Conservation (phyloP, 2,888 invertebrate genomes). For the Diarsia brunnea region DNA sequence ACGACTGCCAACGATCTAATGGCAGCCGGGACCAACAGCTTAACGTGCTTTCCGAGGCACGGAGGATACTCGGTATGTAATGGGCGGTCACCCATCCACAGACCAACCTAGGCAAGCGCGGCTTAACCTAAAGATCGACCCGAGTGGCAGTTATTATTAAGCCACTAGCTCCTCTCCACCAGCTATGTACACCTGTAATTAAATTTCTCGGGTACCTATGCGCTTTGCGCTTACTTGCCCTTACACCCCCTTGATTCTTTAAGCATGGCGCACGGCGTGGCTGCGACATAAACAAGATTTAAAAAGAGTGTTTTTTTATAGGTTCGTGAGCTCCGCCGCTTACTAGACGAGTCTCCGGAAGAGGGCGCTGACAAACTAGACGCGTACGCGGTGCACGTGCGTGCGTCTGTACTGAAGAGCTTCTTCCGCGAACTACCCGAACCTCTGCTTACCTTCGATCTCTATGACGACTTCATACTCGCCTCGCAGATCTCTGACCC, state of each 20-base stretch:
- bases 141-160: too few relatives aligned
- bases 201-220: not conserved
- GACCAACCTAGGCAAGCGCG: too few relatives aligned
- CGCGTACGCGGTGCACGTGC: slow-evolving; percentile 96
- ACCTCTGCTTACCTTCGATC: slow-evolving; percentile 97
- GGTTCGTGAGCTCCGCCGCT: slow-evolving; percentile 94
- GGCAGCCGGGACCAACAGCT: too few relatives aligned
- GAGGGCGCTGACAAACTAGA: slow-evolving; percentile 93
- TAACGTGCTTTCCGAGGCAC: too few relatives aligned
- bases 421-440: slow-evolving; percentile 98
- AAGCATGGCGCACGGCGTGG: not conserved
- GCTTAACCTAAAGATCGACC: too few relatives aligned
- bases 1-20: too few relatives aligned
- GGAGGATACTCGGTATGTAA: too few relatives aligned
- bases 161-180: too few relatives aligned
- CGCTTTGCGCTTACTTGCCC: not conserved
- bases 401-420: slow-evolving; percentile 96
- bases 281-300: not conserved
- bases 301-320: slow-evolving; percentile 56
- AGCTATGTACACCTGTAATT: not conserved
- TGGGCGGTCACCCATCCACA: too few relatives aligned
- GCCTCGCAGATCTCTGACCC: slow-evolving; percentile 96
- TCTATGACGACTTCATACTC: slow-evolving; percentile 98
- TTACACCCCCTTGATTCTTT: not conserved
- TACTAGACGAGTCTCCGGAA: slow-evolving; percentile 94